phyloP scores from a whole-genome alignment of 2,797 vertebrate genomes.

The Rhadinocentrus ornatus region DNA sequence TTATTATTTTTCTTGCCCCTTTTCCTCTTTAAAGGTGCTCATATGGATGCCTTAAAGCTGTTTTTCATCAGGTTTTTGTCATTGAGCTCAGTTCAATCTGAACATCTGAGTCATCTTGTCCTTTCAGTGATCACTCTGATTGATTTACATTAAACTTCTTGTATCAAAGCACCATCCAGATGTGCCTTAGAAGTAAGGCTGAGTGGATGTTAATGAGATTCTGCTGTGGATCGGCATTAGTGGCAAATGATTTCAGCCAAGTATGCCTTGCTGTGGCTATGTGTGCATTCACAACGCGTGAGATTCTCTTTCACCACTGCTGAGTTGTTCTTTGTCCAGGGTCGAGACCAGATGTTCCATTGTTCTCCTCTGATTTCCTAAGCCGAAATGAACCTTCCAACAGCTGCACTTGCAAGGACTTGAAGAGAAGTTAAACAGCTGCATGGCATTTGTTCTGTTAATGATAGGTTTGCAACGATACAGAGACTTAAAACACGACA shows the following conservation, averaged over 20 bases:
- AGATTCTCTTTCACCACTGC: slow-evolving; percentile 74
- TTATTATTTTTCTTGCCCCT: slow-evolving; percentile 40
- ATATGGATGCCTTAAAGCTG: slow-evolving; percentile 41
- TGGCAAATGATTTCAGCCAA: slow-evolving; percentile 77
- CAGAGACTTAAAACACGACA: slow-evolving; percentile 68
- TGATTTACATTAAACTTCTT: slow-evolving; percentile 68
- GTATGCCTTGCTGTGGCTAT: slow-evolving; percentile 78
- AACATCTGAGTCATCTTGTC: slow-evolving; percentile 42
- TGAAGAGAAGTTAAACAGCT: slow-evolving; percentile 72
- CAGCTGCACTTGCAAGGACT: slow-evolving; percentile 74
- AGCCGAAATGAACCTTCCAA: slow-evolving; percentile 73
- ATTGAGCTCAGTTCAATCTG: slow-evolving; percentile 34
- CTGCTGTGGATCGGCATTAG: slow-evolving; percentile 79
- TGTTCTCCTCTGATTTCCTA: slow-evolving; percentile 76
- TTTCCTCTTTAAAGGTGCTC: slow-evolving; percentile 38
- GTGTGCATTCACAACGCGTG: slow-evolving; percentile 76
- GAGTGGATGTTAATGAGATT: slow-evolving; percentile 73
- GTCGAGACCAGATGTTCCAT: slow-evolving; percentile 84
- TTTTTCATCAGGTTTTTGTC: slow-evolving; percentile 47
- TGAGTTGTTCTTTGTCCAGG: slow-evolving; percentile 77
- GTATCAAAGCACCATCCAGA: slow-evolving; percentile 71
- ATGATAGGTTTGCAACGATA: slow-evolving; percentile 63
- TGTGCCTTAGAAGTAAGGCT: slow-evolving; percentile 66
- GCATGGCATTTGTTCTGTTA: slow-evolving; percentile 73
- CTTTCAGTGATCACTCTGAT: slow-evolving; percentile 55